phyloP scores from a whole-genome alignment of 2,113 vertebrate genomes.

The Ammodytes dubius region DNA sequence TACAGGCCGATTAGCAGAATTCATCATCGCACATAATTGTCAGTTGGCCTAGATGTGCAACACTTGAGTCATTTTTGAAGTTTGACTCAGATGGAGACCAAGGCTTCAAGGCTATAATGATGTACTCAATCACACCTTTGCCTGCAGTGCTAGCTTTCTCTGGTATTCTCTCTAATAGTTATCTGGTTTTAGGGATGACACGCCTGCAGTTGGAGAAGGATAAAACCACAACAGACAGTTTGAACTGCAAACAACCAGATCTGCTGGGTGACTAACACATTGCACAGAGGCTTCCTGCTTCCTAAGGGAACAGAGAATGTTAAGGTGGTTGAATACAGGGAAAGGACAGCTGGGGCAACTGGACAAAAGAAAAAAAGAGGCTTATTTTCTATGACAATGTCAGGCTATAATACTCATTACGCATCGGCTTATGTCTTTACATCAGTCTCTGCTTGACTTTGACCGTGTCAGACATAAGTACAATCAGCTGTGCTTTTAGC shows the following conservation, averaged over 20 bases:
- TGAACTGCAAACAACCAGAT: constrained; percentile 46
- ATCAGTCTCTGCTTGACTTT: background rate
- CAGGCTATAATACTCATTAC: background rate
- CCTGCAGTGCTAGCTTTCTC: constrained; percentile 41
- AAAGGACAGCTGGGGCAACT: constrained; percentile 19
- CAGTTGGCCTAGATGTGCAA: constrained; percentile 44
- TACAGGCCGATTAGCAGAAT: constrained; percentile 39
- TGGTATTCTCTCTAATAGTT: constrained; percentile 38
- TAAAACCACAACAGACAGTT: constrained; percentile 54
- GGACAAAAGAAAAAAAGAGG: constrained; percentile 12
- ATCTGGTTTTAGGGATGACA: constrained; percentile 38
- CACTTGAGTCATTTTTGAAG: constrained; percentile 45
- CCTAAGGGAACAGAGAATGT: constrained; percentile 27
- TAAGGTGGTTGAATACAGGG: constrained; percentile 29
- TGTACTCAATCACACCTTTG: constrained; percentile 44
- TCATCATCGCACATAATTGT: constrained; percentile 34
- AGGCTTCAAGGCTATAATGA: constrained; percentile 24
- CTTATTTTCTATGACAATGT: background rate
- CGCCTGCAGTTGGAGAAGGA: constrained; percentile 11
- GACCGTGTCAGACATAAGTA: background rate
- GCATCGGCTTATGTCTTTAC: background rate
- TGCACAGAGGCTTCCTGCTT: constrained; percentile 14
- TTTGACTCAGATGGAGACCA: constrained; percentile 25
- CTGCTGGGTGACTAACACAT: constrained; percentile 47
- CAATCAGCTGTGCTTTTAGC: background rate